A percentile compares a stretch with the other conserved stretches of the same genome.
Conservation (phyloP, 2,888 invertebrate genomes). For the Nomada fabriciana region DNA sequence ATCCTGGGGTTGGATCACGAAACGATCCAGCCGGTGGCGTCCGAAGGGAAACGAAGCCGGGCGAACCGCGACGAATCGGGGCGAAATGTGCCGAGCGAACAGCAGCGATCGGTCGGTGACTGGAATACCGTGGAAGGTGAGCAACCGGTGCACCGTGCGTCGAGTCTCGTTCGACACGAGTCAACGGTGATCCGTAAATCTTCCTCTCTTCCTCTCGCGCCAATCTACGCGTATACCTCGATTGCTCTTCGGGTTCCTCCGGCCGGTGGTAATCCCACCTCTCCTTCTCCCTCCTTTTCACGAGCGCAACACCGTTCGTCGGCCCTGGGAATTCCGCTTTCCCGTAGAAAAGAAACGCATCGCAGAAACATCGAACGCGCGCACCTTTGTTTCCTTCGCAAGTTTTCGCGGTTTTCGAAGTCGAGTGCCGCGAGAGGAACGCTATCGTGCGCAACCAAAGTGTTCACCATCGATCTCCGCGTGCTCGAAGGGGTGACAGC, state of each 20-base stretch:
- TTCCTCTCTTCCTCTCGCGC: background rate
- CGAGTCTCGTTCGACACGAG: slow-evolving; percentile 29
- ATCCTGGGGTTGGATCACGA: background rate
- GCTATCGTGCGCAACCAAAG: background rate
- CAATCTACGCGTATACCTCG: background rate
- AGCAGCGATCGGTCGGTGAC: slow-evolving; percentile 10
- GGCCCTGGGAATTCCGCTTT: slow-evolving; percentile 61
- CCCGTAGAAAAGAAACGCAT: slow-evolving; percentile 61
- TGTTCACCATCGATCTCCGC: background rate
- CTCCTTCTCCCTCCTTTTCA: slow-evolving; percentile 28
- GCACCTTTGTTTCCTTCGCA: slow-evolving; percentile 1
- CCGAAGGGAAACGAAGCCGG: slow-evolving; percentile 23
- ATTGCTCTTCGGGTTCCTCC: background rate
- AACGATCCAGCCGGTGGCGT: slow-evolving; percentile 1
- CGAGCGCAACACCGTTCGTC: slow-evolving; percentile 52
- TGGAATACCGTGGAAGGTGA: slow-evolving; percentile 45
- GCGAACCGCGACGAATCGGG: slow-evolving; percentile 20
- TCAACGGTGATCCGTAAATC: slow-evolving; percentile 42
- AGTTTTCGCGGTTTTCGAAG: background rate
- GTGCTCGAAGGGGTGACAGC: background rate
- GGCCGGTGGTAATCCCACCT: slow-evolving; percentile 7
- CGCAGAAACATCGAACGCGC: slow-evolving; percentile 56
- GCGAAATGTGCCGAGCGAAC: slow-evolving; percentile 30
- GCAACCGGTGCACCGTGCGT: slow-evolving; percentile 36
- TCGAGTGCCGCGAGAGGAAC: slow-evolving; percentile 29